A percentile compares a stretch with the other conserved stretches of the same genome.
Evolutionary conservation across 2,797 vertebrate genomes (phyloP).

Genomic region (Oryzias dopingdopingensis): DNA sequence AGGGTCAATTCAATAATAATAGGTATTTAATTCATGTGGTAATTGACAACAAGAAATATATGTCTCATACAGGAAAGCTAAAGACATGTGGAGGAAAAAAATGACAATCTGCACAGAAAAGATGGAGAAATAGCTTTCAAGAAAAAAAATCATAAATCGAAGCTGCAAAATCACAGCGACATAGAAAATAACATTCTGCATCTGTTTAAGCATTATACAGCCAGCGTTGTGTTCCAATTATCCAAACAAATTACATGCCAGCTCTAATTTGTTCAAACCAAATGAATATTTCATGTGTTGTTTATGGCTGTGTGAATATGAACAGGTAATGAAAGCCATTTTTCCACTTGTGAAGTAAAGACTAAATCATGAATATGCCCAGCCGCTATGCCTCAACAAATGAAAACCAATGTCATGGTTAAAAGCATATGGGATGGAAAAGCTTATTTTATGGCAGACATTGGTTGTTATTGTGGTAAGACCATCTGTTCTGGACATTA

Average conservation of each 20-base stretch:
- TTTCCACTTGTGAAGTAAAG: too few relatives aligned
- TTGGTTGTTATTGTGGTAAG: too few relatives aligned
- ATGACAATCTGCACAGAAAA: background rate
- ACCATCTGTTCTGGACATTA: too few relatives aligned
- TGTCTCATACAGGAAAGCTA: background rate
- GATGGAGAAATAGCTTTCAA: background rate
- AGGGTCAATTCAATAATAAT: background rate
- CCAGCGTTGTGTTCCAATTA: conserved; percentile 15
- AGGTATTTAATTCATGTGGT: background rate
- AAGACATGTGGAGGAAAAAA: background rate
- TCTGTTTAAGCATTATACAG: conserved; percentile 3
- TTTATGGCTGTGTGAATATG: too few relatives aligned
- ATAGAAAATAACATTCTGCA: background rate
- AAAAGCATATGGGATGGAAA: too few relatives aligned
- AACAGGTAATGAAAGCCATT: too few relatives aligned
- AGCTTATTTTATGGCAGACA: too few relatives aligned
- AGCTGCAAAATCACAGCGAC: background rate
- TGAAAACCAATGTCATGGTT: too few relatives aligned
- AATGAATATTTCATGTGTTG: too few relatives aligned
- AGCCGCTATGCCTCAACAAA: too few relatives aligned
- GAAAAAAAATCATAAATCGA: background rate
- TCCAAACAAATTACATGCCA: conserved; percentile 17
- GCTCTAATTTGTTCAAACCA: conserved; percentile 13
- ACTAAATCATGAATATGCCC: too few relatives aligned
- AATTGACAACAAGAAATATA: background rate